Conservation (phyloP, 2,888 invertebrate species). For the Morinoia aosen region DNA sequence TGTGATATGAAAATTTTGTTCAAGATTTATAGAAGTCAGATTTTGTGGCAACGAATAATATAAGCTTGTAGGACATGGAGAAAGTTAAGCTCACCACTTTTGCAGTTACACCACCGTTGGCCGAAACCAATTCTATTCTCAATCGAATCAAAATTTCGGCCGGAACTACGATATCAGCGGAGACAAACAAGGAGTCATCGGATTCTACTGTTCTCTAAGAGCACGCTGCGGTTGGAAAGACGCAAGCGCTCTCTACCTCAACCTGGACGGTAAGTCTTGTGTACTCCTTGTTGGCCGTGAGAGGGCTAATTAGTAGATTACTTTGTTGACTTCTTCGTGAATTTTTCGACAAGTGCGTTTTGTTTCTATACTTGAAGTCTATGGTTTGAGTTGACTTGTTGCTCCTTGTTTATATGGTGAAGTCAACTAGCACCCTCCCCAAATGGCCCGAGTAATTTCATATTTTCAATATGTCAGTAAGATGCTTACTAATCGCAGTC, state of each 20-base stretch:
- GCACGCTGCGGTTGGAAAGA: slow-evolving; percentile 63
- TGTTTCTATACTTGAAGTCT: too few relatives aligned
- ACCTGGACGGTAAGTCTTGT: slow-evolving; percentile 61
- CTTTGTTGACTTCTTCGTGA: neutral
- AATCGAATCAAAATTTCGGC: slow-evolving; percentile 54
- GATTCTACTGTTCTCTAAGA: slow-evolving; percentile 63
- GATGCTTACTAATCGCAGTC: neutral
- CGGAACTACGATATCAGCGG: slow-evolving; percentile 57
- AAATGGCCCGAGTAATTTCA: too few relatives aligned
- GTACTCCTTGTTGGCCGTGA: neutral
- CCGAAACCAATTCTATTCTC: slow-evolving; percentile 23
- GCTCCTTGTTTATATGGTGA: too few relatives aligned
- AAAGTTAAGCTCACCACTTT: neutral
- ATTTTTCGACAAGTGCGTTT: too few relatives aligned
- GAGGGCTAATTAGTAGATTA: neutral
- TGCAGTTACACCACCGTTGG: slow-evolving; percentile 7
- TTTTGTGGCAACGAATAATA: too few relatives aligned
- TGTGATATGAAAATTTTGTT: too few relatives aligned
- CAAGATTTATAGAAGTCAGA: too few relatives aligned
- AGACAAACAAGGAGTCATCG: slow-evolving; percentile 59
- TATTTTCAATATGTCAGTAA: neutral
- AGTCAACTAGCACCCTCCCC: too few relatives aligned
- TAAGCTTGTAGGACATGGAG: too few relatives aligned
- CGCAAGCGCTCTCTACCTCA: slow-evolving; percentile 55
- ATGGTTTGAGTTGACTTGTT: too few relatives aligned